Evolutionary conservation across 1,140 invertebrate genomes (phyloP), one percentile per base, ranked within the genome.

Genomic region (Penaeus indicus): DNA sequence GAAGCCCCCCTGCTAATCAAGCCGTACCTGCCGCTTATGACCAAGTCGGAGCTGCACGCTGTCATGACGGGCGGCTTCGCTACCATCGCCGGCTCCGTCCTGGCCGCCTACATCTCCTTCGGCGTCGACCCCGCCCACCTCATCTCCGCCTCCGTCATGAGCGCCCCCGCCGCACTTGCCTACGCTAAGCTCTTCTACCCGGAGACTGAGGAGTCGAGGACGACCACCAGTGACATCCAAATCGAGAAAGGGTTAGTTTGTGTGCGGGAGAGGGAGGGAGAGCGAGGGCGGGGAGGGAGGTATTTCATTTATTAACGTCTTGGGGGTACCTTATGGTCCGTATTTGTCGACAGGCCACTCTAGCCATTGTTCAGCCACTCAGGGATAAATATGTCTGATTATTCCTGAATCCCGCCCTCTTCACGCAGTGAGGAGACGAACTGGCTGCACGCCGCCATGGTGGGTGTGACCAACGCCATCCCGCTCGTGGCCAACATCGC

Each of bases 31-130:
- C 92, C 93, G 25, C 92, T 95, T 84, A 94, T 99, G 92, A 99
- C 98, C 0, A 94, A 95, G 69, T 98, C 97, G 0, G 98, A 99
- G 93, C 93, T 99, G 0, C 97, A 99, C 92, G 96, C 98, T 1
- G 94, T 99, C 22, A 97, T 99, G 96, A 95, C 96, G 8, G 97
- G 96, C 1, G 98, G 98, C 16, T 99, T 99, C 93, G 97, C 98
- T 0, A 98, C 98, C 16, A 97, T 99, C 27, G 97, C 98, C 62
- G 98, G 97, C 94, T 96, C 97, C 1, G 96, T 98, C 1, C 93
- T 99, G 91, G 98, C 97, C 0, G 97, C 97, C 0, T 99, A 99
- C 92, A 97, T 99, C 63, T 94, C 94, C n/a, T 98, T 98, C 92
- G 98, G 98, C 3, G 97, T 98, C 10, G 95, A 96, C 88, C 94